phyloP scores from a whole-genome alignment of 2,888 invertebrate genomes.

The Muscina levida region DNA sequence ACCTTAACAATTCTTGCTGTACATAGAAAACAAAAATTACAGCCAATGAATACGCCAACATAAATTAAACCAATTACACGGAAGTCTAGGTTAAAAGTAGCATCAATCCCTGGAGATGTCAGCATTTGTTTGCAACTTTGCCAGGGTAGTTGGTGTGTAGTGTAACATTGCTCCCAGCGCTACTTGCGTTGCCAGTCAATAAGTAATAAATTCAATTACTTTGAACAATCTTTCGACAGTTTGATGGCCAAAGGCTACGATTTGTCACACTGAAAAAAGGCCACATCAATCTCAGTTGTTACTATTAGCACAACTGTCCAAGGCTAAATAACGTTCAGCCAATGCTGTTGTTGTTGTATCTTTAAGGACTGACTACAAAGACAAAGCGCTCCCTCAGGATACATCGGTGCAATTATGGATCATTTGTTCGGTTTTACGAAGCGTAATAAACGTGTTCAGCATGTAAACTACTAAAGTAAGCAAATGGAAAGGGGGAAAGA shows the following conservation, averaged over 20 bases:
- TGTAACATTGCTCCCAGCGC: neutral
- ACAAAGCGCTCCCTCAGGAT: constrained; percentile 30
- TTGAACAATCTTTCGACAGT: constrained; percentile 50
- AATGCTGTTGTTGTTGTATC: neutral
- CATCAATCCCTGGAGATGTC: neutral
- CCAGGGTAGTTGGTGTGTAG: neutral
- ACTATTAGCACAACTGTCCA: constrained; percentile 36
- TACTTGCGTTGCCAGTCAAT: constrained; percentile 46
- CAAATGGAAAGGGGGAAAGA: neutral
- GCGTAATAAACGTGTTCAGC: constrained; percentile 39
- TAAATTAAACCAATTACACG: constrained; percentile 55
- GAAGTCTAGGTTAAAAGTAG: neutral
- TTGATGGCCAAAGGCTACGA: constrained; percentile 46
- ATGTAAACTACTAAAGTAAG: neutral
- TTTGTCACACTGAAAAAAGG: constrained; percentile 45
- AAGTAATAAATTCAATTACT: constrained; percentile 58
- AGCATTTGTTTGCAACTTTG: neutral
- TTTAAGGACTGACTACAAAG: neutral
- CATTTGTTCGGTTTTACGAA: constrained; percentile 47
- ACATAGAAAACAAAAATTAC: neutral
- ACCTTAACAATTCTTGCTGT: no score
- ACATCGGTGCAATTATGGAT: constrained; percentile 28
- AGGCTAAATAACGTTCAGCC: neutral
- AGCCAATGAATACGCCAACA: constrained; percentile 6
- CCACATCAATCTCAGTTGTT: constrained; percentile 42